Conservation (phyloP, 2,113 vertebrate genomes). For the Leptobrachium ailaonicum region DNA sequence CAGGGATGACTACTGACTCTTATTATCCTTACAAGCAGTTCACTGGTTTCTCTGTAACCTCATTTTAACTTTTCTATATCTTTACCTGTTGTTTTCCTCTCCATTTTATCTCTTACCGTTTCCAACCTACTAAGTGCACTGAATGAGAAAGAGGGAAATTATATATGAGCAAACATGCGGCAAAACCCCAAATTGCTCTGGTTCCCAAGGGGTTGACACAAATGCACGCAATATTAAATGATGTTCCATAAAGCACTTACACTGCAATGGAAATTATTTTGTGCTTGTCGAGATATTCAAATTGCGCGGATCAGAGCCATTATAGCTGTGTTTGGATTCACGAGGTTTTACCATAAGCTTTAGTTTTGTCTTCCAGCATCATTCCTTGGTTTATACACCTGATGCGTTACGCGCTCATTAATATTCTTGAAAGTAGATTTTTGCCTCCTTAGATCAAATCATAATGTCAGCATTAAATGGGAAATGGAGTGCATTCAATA, state of each 20-base stretch:
- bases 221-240: neutral
- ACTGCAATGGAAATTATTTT: neutral
- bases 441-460: conserved; percentile 36
- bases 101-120: too few relatives aligned
- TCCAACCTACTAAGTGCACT: too few relatives aligned
- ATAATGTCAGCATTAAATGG: conserved; percentile 47
- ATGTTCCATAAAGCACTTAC: neutral
- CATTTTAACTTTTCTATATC: too few relatives aligned
- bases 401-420: conserved; percentile 36
- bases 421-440: conserved; percentile 28
- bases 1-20: too few relatives aligned
- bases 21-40: too few relatives aligned
- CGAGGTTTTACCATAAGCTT: neutral
- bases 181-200: too few relatives aligned
- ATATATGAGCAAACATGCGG: too few relatives aligned
- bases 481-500: conserved; percentile 35
- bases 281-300: neutral
- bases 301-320: neutral
- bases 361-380: conserved; percentile 14
- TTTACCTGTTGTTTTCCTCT: too few relatives aligned
- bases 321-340: conserved; percentile 7
- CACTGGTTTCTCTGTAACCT: too few relatives aligned
- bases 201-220: neutral
- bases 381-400: conserved; percentile 25
- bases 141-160: too few relatives aligned